Evolutionary conservation across 2,113 vertebrate genomes (phyloP), one percentile per base, ranked within the genome.

Genomic region (Gasterosteus nipponicus): DNA sequence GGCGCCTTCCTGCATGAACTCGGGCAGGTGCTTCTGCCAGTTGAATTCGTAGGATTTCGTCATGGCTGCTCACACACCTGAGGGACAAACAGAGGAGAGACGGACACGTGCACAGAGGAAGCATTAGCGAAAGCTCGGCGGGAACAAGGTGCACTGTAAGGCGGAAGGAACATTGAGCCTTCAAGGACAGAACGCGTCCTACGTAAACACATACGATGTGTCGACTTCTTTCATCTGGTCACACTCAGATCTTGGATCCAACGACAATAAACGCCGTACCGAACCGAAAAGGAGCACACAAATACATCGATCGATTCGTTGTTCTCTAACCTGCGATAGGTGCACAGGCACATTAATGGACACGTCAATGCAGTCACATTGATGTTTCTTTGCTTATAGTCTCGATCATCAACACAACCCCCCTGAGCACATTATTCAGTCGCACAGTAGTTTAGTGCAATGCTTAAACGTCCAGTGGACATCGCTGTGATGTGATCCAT

Each of bases 21-120:
- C 94, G 31, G 97, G 96, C 84, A 98, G 94, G 83, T 94, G 93
- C 91, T 98, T 98, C 94, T 98, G 97, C 98, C 98, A 99, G 94
- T 98, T 96, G 92, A 99, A 99, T 91, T 98, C 96, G 26, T 99
- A 99, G 58, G 96, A 97, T 91, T 99, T 99, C 44, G 98, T 98
- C 98, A 99, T 99, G 94, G 92, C 94, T 95, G 93, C 60, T 90
- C 91, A 92, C 85, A 87, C 80, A 94, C 87, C 97, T 98, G 90
- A 84, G 90, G 93, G 18, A 71, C 83, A 87, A 76, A 83, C 16
- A 56, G 64, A 72, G 19, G 22, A 42, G 22, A 14, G 39, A 76
- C n/a, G 74, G 26, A 53, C 16, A 46, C 14, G 71, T 4, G 41
- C 7, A 62, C 5, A 58, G 4, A 61, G 10, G 19, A 7, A 61